Base-by-base conservation (phyloP, 1,140 invertebrate genomes). In the Lethrus apterus region DNA sequence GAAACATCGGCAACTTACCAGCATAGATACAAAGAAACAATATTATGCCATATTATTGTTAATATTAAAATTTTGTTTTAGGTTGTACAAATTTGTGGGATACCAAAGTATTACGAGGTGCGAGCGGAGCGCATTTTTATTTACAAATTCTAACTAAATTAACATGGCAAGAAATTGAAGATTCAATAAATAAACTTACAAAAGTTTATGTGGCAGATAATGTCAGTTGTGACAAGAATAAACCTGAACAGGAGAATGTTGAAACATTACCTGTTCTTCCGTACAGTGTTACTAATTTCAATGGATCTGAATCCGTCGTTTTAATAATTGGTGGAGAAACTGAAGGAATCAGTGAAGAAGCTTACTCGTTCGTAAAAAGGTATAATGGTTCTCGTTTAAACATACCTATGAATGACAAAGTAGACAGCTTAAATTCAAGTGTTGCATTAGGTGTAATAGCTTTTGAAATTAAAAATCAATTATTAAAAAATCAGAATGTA, bases 51-150 rank as follows among this genome's bases (percentile, higher is more conserved):
- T n/a, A n/a, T n/a, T n/a, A n/a, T n/a, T n/a, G n/a, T 21, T 2
- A 14, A 32, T 11, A 35, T 9, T 21, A 10, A 30, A 24, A 4
- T 33, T 35, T 20, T 11, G 46, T 69, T 73, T 32, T 54, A 89
- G 87, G 89, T 31, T 94, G 89, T 70, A 83, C 84, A 14, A 86
- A 94, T 71, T 63, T 86, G 4, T 95, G 90, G 90, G 84, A 93
- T 48, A 64, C 77, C 1, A 95, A 95, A 76, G 90, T 93, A 2
- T 60, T 93, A 9, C 70, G 90, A 62, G 78, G 82, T 55, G 86
- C 79, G 10, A 74, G 79, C 49, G 92, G 92, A 9, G 81, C 84
- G 14, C 90, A 94, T 65, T 95, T 94, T 62, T 76, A 80, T 24
- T 45, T 91, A 9, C 77, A 81, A 20, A 78, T 94, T 48, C 44